These are phyloP conservation scores for Lasioglossum pauxillum DNA, from an alignment of 2,888 invertebrate species.

Conservation along the genomic window DNA sequence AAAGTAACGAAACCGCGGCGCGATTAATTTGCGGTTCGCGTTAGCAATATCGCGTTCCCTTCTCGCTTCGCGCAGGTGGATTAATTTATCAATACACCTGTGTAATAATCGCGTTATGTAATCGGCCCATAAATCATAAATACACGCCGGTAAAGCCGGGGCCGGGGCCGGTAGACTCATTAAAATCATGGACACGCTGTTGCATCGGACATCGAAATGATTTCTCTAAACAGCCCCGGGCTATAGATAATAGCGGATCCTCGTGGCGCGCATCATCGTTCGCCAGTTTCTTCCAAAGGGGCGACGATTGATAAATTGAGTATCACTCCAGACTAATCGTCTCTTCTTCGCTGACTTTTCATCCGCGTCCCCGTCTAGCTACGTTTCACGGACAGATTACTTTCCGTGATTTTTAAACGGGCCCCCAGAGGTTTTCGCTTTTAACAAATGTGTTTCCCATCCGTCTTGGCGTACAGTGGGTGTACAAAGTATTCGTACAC, in stretches of 20 bases:
- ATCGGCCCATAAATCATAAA: constrained; percentile 79
- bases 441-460: constrained; percentile 22
- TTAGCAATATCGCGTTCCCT: neutral
- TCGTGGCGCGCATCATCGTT: constrained; percentile 37
- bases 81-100: constrained; percentile 80
- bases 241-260: constrained; percentile 70
- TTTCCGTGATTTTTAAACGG: constrained; percentile 20
- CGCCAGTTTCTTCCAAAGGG: constrained; percentile 47
- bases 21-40: constrained; percentile 50
- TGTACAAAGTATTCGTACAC: too few species aligned
- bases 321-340: constrained; percentile 46
- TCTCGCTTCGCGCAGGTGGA: constrained; percentile 49
- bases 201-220: constrained; percentile 74
- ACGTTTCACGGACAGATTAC: neutral
- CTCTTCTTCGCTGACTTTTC: constrained; percentile 48
- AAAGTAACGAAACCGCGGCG: constrained; percentile 56
- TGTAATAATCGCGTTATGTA: constrained; percentile 81
- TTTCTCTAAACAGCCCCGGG: constrained; percentile 75
- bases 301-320: constrained; percentile 61
- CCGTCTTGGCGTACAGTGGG: neutral
- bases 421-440: constrained; percentile 7
- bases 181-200: constrained; percentile 72
- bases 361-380: constrained; percentile 17
- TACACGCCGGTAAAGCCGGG: constrained; percentile 30
- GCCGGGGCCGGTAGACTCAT: constrained; percentile 73